Evolutionary conservation across 1,140 invertebrate genomes (phyloP).

Genomic region (Drosophila repleta): DNA sequence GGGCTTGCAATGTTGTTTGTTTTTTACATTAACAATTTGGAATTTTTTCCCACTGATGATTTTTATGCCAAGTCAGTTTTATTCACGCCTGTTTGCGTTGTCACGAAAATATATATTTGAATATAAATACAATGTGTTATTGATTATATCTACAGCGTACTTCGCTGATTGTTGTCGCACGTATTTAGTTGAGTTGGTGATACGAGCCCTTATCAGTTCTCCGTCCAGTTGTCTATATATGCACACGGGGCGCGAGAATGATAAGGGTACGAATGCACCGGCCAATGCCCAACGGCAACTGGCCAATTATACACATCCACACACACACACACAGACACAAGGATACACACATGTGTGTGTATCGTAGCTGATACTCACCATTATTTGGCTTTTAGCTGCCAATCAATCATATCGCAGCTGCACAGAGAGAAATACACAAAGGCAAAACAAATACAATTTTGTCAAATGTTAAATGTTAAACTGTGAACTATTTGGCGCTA

Average conservation of each 20-base stretch:
- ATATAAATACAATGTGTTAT: no score
- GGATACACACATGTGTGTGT: not conserved
- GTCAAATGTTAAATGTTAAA: conserved; percentile 37
- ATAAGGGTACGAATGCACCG: conserved; percentile 87
- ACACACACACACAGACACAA: not conserved
- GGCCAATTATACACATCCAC: conserved; percentile 22
- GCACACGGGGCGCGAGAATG: conserved; percentile 89
- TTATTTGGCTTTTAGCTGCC: conserved; percentile 27
- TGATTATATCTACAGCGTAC: not conserved
- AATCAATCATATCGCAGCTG: conserved; percentile 59
- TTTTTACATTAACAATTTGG: conserved; percentile 7
- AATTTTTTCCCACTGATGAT: conserved; percentile 22
- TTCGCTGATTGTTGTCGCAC: not conserved
- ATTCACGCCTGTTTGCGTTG: conserved; percentile 42
- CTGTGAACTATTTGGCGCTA: conserved; percentile 8
- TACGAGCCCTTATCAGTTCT: conserved; percentile 91
- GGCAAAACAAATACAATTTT: conserved; percentile 1
- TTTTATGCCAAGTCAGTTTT: conserved; percentile 37
- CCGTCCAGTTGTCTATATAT: conserved; percentile 87
- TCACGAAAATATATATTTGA: no score
- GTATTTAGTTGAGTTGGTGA: conserved; percentile 83
- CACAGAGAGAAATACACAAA: conserved; percentile 6
- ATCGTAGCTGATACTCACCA: conserved; percentile 46
- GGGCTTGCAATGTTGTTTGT: conserved; percentile 17
- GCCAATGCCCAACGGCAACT: conserved; percentile 15